phyloP scores from a whole-genome alignment of 2,113 vertebrate species.

The Cynocephalus volans region DNA sequence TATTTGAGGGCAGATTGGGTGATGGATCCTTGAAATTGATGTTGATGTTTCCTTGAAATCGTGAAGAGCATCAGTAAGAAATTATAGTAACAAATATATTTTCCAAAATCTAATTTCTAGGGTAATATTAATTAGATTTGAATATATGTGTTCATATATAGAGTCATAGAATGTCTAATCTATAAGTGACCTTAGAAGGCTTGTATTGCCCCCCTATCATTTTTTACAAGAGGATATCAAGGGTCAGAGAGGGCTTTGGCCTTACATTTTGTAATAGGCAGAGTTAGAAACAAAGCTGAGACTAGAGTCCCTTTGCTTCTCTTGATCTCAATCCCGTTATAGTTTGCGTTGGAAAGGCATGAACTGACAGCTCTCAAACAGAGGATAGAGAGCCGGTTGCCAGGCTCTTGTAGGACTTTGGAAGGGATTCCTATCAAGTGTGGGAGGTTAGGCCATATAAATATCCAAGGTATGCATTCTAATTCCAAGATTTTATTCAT shows the following conservation, averaged over 20 bases:
- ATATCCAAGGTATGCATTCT: not conserved
- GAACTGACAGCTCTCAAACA: not conserved
- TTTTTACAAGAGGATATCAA: not conserved
- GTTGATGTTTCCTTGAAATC: not conserved
- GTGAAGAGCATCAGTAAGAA: not conserved
- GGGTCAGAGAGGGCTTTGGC: not conserved
- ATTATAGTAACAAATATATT: not conserved
- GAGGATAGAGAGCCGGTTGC: not conserved
- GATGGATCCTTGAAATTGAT: not conserved
- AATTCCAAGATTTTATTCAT: not conserved
- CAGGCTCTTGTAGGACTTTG: fast-evolving
- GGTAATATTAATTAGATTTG: not conserved
- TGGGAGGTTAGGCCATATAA: not conserved
- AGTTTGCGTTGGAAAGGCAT: not conserved
- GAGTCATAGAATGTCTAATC: not conserved
- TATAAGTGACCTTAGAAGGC: not conserved
- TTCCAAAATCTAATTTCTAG: conserved; percentile 19
- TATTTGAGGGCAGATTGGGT: not conserved
- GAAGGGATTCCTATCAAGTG: not conserved
- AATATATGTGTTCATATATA: not conserved
- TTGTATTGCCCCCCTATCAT: not conserved
- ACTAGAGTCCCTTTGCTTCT: not conserved
- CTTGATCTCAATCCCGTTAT: not conserved
- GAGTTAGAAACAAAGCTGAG: conserved; percentile 17
- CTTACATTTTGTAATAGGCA: not conserved